Evolutionary conservation across 2,797 vertebrate species (phyloP).

Genomic region (Molossus alvarezi): DNA sequence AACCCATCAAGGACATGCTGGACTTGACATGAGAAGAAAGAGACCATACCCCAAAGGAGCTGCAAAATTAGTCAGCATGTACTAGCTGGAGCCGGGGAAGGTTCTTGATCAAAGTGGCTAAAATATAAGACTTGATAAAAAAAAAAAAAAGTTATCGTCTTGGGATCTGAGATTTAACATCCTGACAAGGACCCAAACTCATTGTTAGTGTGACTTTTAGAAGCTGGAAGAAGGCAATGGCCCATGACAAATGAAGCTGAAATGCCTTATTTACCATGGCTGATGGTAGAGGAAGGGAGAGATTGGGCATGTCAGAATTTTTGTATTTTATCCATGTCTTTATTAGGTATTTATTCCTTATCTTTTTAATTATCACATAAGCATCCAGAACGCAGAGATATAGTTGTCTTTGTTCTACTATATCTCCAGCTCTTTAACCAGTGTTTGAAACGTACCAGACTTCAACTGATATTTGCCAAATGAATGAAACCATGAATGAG

Average conservation of each 20-base stretch:
- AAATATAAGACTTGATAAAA: background rate
- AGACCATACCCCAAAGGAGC: background rate
- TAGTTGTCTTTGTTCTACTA: background rate
- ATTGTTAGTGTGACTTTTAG: background rate
- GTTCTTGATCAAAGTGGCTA: background rate
- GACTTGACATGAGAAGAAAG: background rate
- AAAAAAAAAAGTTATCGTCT: background rate
- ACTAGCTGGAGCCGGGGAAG: background rate
- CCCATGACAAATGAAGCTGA: background rate
- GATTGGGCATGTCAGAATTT: background rate
- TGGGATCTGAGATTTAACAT: background rate
- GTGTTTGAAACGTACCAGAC: background rate
- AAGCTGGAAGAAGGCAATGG: background rate
- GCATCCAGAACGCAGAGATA: background rate
- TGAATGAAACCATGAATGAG: background rate
- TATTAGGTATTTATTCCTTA: background rate
- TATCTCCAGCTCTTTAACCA: background rate
- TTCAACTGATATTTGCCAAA: background rate
- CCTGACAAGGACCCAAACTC: background rate
- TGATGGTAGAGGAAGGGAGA: background rate
- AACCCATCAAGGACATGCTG: background rate
- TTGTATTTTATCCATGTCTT: constrained; percentile 14
- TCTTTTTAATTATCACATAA: background rate
- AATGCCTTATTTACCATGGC: background rate
- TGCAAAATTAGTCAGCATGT: background rate